These are phyloP conservation scores for Platysternon megacephalum DNA, from an alignment of 2,113 vertebrate genomes.

Conservation along the genomic window DNA sequence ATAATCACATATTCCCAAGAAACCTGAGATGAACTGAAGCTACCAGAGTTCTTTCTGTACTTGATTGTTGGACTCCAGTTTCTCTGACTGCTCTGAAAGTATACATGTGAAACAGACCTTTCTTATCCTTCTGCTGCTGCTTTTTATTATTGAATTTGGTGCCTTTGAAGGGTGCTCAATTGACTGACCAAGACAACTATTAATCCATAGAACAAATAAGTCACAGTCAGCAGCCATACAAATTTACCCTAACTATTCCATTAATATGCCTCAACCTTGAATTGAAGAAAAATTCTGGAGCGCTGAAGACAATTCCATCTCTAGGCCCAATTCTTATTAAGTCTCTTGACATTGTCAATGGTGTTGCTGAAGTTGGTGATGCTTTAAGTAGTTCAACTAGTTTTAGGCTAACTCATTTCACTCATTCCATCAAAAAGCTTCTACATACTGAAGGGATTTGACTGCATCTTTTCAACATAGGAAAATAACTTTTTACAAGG, in stretches of 20 bases:
- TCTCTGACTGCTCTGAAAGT: background rate
- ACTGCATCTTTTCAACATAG: background rate
- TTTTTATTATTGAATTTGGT: background rate
- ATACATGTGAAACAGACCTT: background rate
- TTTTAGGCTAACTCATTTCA: background rate
- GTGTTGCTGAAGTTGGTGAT: background rate
- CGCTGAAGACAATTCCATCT: background rate
- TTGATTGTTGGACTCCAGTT: background rate
- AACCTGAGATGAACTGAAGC: background rate
- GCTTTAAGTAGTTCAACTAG: background rate
- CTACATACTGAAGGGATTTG: background rate
- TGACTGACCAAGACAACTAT: background rate
- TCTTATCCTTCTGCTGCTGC: background rate
- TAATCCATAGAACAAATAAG: background rate
- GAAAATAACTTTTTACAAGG: background rate
- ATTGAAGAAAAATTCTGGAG: background rate
- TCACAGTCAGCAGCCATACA: background rate
- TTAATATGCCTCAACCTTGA: background rate
- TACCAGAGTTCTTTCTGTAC: background rate
- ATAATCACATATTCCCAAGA: background rate
- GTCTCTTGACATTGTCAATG: fast-evolving
- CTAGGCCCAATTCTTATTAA: background rate
- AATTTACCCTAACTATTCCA: background rate
- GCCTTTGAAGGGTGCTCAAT: background rate
- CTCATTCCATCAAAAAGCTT: background rate